Evolutionary conservation across 2,888 invertebrate species (phyloP).

Genomic region (Galerucella nymphaeae): DNA sequence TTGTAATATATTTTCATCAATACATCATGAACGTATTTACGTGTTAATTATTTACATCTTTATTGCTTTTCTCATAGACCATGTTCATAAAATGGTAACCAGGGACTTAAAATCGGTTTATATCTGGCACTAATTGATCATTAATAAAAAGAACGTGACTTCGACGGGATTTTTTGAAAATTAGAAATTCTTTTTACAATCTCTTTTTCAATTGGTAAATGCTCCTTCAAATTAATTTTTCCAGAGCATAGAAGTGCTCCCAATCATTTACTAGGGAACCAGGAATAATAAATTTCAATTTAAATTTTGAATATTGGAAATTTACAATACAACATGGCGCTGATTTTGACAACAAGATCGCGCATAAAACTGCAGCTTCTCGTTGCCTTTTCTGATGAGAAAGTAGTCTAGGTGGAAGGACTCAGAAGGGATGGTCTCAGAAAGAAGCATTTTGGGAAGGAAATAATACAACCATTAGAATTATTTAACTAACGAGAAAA

Average conservation of each 20-base stretch:
- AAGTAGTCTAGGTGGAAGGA: no score
- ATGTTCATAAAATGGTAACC: slow-evolving; percentile 14
- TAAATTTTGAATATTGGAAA: not conserved
- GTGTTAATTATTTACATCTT: not conserved
- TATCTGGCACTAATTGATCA: slow-evolving; percentile 33
- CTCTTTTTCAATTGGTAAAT: slow-evolving; percentile 7
- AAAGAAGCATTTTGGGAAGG: no score
- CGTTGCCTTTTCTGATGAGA: no score
- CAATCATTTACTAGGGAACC: not conserved
- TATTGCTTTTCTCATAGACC: not conserved
- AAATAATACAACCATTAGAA: no score
- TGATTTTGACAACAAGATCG: no score
- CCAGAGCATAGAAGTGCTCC: not conserved
- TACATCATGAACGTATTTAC: not conserved
- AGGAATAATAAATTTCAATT: not conserved
- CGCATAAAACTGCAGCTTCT: no score
- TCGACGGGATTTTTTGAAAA: slow-evolving; percentile 21
- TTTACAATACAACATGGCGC: no score
- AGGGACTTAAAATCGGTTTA: slow-evolving; percentile 22
- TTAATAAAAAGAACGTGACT: slow-evolving; percentile 36
- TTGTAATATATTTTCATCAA: not conserved
- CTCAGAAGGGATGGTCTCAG: no score
- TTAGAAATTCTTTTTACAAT: slow-evolving; percentile 26
- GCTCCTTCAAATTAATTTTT: not conserved
- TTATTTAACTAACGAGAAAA: no score